Evolutionary conservation across 2,797 vertebrate species (phyloP), one percentile per base, ranked within the genome.

Genomic region (Pseudochirops corinnae): DNA sequence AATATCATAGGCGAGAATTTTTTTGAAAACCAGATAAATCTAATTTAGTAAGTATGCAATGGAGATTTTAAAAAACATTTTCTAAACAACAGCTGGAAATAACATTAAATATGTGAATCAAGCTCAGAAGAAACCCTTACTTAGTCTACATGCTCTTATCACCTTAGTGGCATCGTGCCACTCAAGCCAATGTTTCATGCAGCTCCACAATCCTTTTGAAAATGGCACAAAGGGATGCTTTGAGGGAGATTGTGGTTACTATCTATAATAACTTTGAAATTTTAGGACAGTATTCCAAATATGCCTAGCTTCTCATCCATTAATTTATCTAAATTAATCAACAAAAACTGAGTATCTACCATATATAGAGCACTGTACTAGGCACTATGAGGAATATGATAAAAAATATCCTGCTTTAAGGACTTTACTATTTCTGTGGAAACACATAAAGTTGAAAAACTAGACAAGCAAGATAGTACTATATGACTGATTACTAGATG

Each of bases 11-110:
- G 14, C 14, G n/a, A 67, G 33, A n/a, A n/a, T n/a, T 60, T n/a
- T 67, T n/a, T 39, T 24, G 18, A 33, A 62, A 62, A 82, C 10
- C n/a, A 46, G n/a, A 82, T 55, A 92, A 95, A 57, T 60, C 4
- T 46, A 90, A 92, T 52, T 94, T 96, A 93, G 95, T 53, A 97
- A 95, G 93, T 26, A 62, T 74, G 39, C 0, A 91, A 92, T 62
- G 29, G 21, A 82, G n/a, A 82, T 33, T 29, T 2, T 16, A 10
- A 39, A 14, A 55, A 95, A 74, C 56, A 29, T n/a, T 14, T 39
- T 53, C 26, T 74, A 93, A 55, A 92, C 5, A 90, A 93, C 55
- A 96, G 46, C 50, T 91, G 39, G 52, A 94, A 62, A 4, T 21
- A 92, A 29, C 58, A 24, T 92, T 96, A 60, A 87, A 57, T 33